Evolutionary conservation across 2,113 vertebrate genomes (phyloP).

Genomic region (Rhinichthys klamathensis): DNA sequence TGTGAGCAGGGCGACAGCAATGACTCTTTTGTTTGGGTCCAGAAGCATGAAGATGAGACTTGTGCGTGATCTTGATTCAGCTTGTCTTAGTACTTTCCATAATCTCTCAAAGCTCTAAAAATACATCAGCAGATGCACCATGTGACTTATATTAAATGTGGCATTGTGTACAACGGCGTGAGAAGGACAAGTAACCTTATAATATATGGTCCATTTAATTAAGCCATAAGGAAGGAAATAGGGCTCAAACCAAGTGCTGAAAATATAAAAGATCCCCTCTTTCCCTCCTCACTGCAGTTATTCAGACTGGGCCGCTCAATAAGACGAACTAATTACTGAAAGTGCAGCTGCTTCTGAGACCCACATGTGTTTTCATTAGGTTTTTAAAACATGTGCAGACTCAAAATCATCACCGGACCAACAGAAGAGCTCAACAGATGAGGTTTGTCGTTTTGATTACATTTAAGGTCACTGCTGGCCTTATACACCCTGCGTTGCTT

Average conservation of each 20-base stretch:
- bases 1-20: constrained; percentile 52
- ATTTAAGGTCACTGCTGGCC: background rate
- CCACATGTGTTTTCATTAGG: constrained; percentile 44
- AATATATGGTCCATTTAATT: background rate
- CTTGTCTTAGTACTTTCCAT: background rate
- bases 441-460: background rate
- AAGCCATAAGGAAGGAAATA: background rate
- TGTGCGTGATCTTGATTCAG: background rate
- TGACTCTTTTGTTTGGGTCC: constrained; percentile 24
- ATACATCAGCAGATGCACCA: background rate
- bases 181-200: constrained; percentile 2
- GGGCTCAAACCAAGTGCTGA: constrained; percentile 26
- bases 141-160: constrained; percentile 9
- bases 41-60: background rate
- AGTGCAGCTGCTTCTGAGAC: constrained; percentile 34
- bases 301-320: constrained; percentile 37
- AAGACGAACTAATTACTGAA: constrained; percentile 33
- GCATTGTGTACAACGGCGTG: background rate
- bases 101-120: constrained; percentile 16
- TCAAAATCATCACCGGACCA: background rate
- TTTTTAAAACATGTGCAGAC: constrained; percentile 11
- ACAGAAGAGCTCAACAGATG: constrained; percentile 11
- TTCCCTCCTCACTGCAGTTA: background rate
- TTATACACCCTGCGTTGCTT: background rate
- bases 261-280: background rate